phyloP scores from a whole-genome alignment of 2,113 vertebrate genomes.

The Anser brachyrhynchus region DNA sequence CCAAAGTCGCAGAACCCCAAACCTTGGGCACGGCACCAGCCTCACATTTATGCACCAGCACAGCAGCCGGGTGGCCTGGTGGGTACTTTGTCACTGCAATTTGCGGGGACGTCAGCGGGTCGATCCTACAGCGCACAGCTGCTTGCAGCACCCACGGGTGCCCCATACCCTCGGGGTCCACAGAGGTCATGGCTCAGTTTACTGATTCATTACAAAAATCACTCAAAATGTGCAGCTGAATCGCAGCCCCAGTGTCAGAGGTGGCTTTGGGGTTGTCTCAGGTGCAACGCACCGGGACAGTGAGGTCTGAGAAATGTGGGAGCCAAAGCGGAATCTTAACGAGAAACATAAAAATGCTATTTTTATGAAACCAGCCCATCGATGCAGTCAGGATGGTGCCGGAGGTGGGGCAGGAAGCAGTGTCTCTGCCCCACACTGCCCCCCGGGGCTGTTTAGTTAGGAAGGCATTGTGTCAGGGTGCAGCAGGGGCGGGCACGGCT shows the following conservation, averaged over 20 bases:
- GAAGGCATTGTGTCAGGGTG: background rate
- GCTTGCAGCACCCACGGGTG: background rate
- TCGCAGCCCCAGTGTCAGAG: background rate
- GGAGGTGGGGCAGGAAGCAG: background rate
- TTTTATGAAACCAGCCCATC: fast-evolving
- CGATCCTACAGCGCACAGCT: background rate
- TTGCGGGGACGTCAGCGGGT: background rate
- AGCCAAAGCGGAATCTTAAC: background rate
- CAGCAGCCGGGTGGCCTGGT: background rate
- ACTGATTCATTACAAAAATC: background rate
- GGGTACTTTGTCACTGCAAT: background rate
- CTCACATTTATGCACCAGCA: too few relatives aligned
- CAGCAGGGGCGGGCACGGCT: background rate
- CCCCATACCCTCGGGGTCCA: background rate
- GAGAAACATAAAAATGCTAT: background rate
- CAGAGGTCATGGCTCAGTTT: fast-evolving
- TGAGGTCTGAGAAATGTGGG: background rate
- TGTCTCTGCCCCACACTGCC: fast-evolving
- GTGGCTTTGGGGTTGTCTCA: background rate
- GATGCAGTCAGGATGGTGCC: fast-evolving
- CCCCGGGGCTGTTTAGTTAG: background rate
- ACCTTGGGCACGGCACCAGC: too few relatives aligned
- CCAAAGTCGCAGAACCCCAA: too few relatives aligned
- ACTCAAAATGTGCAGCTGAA: background rate
- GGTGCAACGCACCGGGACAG: background rate